Base-by-base conservation (phyloP, 2,113 vertebrate species). In the Salvelinus namaycush region DNA sequence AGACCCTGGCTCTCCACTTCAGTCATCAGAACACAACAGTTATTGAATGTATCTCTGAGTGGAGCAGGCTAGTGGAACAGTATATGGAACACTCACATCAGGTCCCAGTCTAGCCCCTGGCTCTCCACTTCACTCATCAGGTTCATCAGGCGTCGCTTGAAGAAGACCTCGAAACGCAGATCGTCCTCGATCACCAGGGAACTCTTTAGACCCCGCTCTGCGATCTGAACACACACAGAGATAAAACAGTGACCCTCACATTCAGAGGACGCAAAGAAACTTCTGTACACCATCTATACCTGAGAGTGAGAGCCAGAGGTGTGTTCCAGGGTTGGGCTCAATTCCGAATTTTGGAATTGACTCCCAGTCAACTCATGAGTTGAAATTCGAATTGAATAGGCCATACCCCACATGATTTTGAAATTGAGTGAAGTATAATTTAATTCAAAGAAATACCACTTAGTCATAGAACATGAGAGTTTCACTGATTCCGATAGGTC, bases 121-220 rank as follows among this genome's bases (percentile, higher is more conserved):
- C 81, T 86, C 70, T 96, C 86, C 69, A 98, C 84, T 24, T 98
- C 96, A 1, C 13, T 83, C 95, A 98, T 95, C 73, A 98, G 92
- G 78, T 94, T 96, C 91, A 92, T 92, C 39, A 98, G 84, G 12
- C 96, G 96, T 0, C 96, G 93, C 84, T 96, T 97, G 87, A 98
- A 98, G 89, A 98, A 98, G 75, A 97, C 90, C 91, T 98, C 96
- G 3, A 98, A 98, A 16, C 96, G 93, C 59, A 98, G 88, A 74
- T 98, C 97, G 0, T 98, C 97, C 88, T 98, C 97, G 0, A 98
- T 95, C 74, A 98, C 95, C 4, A 97, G 87, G 0, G 95, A 94
- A 2, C 88, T 90, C 64, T 81, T 72, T 68, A 98, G 87, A 0
- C 91, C 85, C 18, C 93, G 86, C 22, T 95, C 94, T 2, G 85